Evolutionary conservation across 2,888 invertebrate genomes (phyloP).

Genomic region (Ophion obscuratus): DNA sequence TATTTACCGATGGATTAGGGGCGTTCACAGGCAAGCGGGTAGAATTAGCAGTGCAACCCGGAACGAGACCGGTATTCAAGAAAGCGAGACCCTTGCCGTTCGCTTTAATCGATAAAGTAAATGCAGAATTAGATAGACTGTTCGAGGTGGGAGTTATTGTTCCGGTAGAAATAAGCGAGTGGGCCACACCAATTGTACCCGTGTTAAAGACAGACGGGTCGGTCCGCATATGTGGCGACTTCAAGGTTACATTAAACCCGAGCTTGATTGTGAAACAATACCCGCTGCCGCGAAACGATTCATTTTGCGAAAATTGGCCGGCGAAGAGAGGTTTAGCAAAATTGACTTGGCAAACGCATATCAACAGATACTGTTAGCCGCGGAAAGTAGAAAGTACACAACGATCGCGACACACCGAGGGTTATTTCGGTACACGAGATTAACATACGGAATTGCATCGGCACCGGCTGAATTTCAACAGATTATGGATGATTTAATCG

Average conservation of each 20-base stretch:
- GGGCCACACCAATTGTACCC: too few relatives aligned
- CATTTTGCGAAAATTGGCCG: too few relatives aligned
- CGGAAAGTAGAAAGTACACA: too few relatives aligned
- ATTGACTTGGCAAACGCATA: too few relatives aligned
- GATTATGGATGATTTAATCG: background rate
- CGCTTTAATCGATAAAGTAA: conserved; percentile 69
- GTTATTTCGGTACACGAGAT: conserved; percentile 26
- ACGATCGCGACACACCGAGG: conserved; percentile 32
- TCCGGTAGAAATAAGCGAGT: too few relatives aligned
- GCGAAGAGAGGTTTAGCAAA: too few relatives aligned
- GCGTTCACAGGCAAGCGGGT: conserved; percentile 10
- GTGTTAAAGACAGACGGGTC: too few relatives aligned
- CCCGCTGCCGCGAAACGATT: too few relatives aligned
- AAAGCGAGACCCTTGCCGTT: conserved; percentile 72
- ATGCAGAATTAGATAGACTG: conserved; percentile 68
- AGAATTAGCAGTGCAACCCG: background rate
- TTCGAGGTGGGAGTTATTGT: conserved; percentile 46
- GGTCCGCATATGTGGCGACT: too few relatives aligned
- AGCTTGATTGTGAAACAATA: too few relatives aligned
- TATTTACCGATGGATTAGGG: conserved; percentile 17
- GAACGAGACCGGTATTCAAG: conserved; percentile 41
- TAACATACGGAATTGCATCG: conserved; percentile 30
- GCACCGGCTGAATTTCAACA: conserved; percentile 23
- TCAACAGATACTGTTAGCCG: too few relatives aligned
- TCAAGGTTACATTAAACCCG: too few relatives aligned